Evolutionary conservation across 2,888 invertebrate species (phyloP).

Genomic region (Hypomecis punctinalis): DNA sequence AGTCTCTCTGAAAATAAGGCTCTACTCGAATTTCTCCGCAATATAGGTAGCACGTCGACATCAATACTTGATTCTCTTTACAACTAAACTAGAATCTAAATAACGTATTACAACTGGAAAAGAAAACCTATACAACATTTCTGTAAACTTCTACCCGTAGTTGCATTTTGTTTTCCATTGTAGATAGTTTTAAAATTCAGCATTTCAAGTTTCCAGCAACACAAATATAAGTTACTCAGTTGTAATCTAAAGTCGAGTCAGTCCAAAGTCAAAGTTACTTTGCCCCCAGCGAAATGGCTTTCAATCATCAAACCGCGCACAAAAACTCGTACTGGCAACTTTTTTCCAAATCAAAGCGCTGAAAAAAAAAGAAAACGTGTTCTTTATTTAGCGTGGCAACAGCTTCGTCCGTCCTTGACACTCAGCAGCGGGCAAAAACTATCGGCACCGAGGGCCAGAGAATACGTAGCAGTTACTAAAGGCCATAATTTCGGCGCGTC

Average conservation of each 20-base stretch:
- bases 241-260: background rate
- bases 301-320: conserved; percentile 17
- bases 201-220: too few relatives aligned
- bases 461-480: conserved; percentile 28
- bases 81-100: too few relatives aligned
- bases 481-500: conserved; percentile 71
- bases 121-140: too few relatives aligned
- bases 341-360: conserved; percentile 36
- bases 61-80: too few relatives aligned
- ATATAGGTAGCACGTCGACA: too few relatives aligned
- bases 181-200: too few relatives aligned
- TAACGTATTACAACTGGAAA: too few relatives aligned
- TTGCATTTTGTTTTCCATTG: too few relatives aligned
- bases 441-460: conserved; percentile 49
- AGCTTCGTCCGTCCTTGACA: conserved; percentile 78
- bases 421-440: conserved; percentile 79
- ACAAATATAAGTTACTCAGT: too few relatives aligned
- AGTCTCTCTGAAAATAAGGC: too few relatives aligned
- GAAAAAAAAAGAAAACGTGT: conserved; percentile 37
- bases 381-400: conserved; percentile 60
- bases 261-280: conserved; percentile 15
- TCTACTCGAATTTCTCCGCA: too few relatives aligned
- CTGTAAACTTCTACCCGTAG: too few relatives aligned
- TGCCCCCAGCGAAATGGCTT: conserved; percentile 29
- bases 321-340: conserved; percentile 35